Evolutionary conservation across 2,113 vertebrate genomes (phyloP).

Genomic region (Meles meles): DNA sequence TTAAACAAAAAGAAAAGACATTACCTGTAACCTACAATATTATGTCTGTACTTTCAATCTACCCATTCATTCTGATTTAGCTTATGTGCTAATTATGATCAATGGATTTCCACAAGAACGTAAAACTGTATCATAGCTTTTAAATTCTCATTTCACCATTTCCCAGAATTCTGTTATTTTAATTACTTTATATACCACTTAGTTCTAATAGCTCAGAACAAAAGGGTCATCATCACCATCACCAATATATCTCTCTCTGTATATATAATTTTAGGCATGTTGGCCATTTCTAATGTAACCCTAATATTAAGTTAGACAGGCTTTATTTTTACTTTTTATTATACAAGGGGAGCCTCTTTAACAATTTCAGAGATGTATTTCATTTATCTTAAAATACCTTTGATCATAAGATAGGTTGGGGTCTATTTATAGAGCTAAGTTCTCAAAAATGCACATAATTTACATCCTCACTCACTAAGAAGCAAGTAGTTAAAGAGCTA

Average conservation of each 20-base stretch:
- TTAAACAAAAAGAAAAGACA: constrained; percentile 70
- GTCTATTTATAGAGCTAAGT: constrained; percentile 74
- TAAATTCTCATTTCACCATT: constrained; percentile 67
- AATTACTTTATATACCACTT: constrained; percentile 73
- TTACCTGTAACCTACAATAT: constrained; percentile 64
- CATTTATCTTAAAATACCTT: constrained; percentile 71
- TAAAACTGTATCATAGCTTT: constrained; percentile 61
- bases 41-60: constrained; percentile 53
- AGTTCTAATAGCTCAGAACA: constrained; percentile 70
- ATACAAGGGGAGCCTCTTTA: constrained; percentile 44
- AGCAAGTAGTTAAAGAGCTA: constrained; percentile 60
- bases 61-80: constrained; percentile 67
- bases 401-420: constrained; percentile 62
- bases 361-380: constrained; percentile 67
- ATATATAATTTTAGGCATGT: constrained; percentile 50
- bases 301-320: constrained; percentile 55
- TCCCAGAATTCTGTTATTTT: constrained; percentile 74
- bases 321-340: constrained; percentile 71
- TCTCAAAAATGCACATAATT: constrained; percentile 75
- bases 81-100: constrained; percentile 68
- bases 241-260: constrained; percentile 27
- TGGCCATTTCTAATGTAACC: constrained; percentile 41
- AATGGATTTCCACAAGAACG: constrained; percentile 59
- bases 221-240: constrained; percentile 63
- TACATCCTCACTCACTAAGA: constrained; percentile 55